A percentile compares a stretch with the other conserved stretches of the same genome.
phyloP scores from a whole-genome alignment of 2,113 vertebrate species.

The Herpetotheres cachinnans region DNA sequence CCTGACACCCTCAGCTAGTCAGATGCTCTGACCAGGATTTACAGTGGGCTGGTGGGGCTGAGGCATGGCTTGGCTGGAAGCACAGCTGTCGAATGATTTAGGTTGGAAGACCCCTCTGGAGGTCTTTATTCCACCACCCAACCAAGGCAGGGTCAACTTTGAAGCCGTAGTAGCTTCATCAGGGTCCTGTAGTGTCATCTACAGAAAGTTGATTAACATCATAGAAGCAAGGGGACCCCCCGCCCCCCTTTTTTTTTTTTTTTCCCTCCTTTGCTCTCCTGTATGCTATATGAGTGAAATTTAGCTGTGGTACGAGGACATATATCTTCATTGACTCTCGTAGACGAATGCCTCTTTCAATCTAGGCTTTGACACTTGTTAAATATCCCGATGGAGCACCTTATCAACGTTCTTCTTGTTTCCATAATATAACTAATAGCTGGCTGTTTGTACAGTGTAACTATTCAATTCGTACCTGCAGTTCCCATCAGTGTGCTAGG shows the following conservation, averaged over 20 bases:
- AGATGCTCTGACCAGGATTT: not conserved
- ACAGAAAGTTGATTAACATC: not conserved
- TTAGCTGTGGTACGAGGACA: not conserved
- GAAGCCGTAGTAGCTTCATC: not conserved
- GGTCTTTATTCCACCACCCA: not conserved
- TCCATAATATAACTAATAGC: not conserved
- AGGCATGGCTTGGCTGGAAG: accelerated
- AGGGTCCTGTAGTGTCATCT: not conserved
- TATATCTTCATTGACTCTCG: not conserved
- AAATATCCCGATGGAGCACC: not conserved
- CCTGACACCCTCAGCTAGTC: not conserved
- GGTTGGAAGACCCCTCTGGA: not conserved
- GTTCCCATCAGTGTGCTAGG: not conserved
- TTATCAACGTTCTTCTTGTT: not conserved
- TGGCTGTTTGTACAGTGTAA: not conserved
- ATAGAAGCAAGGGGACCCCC: too few relatives aligned
- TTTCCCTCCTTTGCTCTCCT: not conserved
- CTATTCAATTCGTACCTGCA: not conserved
- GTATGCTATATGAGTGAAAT: not conserved
- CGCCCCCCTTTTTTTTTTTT: accelerated
- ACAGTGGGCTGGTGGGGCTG: not conserved
- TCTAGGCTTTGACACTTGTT: not conserved
- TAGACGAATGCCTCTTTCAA: not conserved
- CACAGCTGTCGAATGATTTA: not conserved
- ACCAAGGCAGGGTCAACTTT: not conserved